phyloP scores from a whole-genome alignment of 2,888 invertebrate genomes.

The Eupithecia inturbata region DNA sequence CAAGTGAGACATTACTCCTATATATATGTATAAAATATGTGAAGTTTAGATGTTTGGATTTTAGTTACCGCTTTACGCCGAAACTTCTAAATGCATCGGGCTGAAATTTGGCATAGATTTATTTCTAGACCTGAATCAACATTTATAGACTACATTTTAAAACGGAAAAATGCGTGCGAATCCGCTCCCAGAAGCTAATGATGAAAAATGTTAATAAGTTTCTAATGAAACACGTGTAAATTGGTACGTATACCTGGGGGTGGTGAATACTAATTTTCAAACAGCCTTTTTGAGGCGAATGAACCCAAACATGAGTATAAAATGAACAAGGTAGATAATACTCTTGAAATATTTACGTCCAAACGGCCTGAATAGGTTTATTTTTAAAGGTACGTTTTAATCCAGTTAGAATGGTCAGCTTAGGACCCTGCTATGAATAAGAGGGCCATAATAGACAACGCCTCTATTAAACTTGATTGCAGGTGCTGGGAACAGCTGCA shows the following conservation, averaged over 20 bases:
- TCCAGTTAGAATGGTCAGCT: conserved; percentile 26
- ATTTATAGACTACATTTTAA: neutral
- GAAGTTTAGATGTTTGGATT: neutral
- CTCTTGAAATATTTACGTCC: conserved; percentile 8
- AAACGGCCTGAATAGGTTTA: neutral
- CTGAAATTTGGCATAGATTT: neutral
- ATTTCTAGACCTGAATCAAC: neutral
- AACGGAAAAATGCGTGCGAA: neutral
- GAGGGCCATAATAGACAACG: neutral
- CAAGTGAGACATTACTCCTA: neutral
- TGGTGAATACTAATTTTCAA: conserved; percentile 25
- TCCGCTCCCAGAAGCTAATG: neutral
- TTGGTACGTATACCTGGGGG: neutral
- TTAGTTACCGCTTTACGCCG: neutral
- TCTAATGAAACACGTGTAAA: neutral
- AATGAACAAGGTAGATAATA: conserved; percentile 9
- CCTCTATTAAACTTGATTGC: conserved; percentile 18
- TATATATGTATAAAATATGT: too few species aligned
- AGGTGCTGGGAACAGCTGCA: conserved; percentile 43
- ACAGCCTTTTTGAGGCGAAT: conserved; percentile 23
- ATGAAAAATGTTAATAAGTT: neutral
- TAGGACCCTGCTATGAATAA: conserved; percentile 12
- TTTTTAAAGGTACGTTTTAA: conserved; percentile 13
- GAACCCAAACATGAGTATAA: conserved; percentile 16
- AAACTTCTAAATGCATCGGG: neutral